Percentiles rank a stretch among this genome's conserved stretches.
Conservation (phyloP, 2,113 vertebrate species). For the Microtus ochrogaster region DNA sequence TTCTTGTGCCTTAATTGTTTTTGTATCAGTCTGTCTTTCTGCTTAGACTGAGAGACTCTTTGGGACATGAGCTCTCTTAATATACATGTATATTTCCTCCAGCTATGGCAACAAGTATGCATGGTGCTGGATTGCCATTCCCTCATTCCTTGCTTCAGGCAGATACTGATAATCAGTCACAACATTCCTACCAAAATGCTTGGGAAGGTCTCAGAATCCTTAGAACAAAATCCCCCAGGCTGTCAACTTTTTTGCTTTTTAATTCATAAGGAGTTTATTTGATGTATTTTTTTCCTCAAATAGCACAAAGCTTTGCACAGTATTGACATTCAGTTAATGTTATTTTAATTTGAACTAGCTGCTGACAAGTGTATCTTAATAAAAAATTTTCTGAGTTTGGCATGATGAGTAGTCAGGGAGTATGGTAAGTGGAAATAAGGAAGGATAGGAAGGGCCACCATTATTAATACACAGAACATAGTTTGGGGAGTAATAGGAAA, state of each 20-base stretch:
- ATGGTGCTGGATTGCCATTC: not conserved
- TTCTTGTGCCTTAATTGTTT: slow-evolving; percentile 43
- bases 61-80: slow-evolving; percentile 24
- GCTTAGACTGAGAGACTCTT: slow-evolving; percentile 49
- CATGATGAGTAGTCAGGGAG: not conserved
- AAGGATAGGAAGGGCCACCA: not conserved
- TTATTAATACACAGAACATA: not conserved
- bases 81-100: slow-evolving; percentile 13
- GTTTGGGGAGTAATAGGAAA: not conserved
- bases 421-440: not conserved
- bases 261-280: slow-evolving; percentile 15
- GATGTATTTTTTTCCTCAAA: not conserved
- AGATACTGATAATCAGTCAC: slow-evolving; percentile 26
- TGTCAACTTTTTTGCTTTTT: not conserved
- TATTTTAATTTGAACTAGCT: slow-evolving; percentile 10
- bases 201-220: slow-evolving; percentile 42
- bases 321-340: slow-evolving; percentile 16
- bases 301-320: not conserved
- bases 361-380: not conserved
- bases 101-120: not conserved
- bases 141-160: slow-evolving; percentile 30
- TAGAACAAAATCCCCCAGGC: not conserved
- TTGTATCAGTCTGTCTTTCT: slow-evolving; percentile 49
- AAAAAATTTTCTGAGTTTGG: not conserved
- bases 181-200: not conserved